phyloP scores from a whole-genome alignment of 2,113 vertebrate species.

The Corapipo altera region DNA sequence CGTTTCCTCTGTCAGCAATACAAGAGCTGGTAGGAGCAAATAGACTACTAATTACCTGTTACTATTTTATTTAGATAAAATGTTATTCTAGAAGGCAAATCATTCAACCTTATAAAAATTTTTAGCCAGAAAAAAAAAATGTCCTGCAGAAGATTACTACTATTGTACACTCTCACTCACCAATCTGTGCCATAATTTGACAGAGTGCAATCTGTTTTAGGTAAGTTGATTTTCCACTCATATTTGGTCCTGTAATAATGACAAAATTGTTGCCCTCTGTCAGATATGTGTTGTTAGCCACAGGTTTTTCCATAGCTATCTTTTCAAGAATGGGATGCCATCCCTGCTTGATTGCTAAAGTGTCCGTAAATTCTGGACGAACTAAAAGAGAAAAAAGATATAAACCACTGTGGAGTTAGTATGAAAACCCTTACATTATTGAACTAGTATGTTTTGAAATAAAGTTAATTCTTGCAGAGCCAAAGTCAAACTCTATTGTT shows the following conservation, averaged over 20 bases:
- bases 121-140: background rate
- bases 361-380: slow-evolving; percentile 96
- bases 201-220: slow-evolving; percentile 95
- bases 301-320: slow-evolving; percentile 85
- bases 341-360: slow-evolving; percentile 91
- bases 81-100: background rate
- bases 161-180: slow-evolving; percentile 65
- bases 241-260: slow-evolving; percentile 95
- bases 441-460: background rate
- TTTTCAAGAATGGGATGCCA: slow-evolving; percentile 95
- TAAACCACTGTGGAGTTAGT: background rate
- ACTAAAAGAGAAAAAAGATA: slow-evolving; percentile 72
- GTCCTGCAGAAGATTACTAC: background rate
- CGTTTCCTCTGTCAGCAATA: background rate
- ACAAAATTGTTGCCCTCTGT: slow-evolving; percentile 92
- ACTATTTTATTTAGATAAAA: background rate
- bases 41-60: background rate
- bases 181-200: slow-evolving; percentile 98
- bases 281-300: slow-evolving; percentile 90
- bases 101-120: background rate
- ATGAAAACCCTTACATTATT: background rate
- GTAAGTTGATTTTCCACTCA: slow-evolving; percentile 98
- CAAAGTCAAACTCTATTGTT: background rate
- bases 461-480: background rate
- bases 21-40: background rate